A percentile compares a stretch with the other conserved stretches of the same genome.
These are phyloP conservation scores for Quadroppia sp. DNA, from an alignment of 2,888 invertebrate genomes.

Conservation along the genomic window DNA sequence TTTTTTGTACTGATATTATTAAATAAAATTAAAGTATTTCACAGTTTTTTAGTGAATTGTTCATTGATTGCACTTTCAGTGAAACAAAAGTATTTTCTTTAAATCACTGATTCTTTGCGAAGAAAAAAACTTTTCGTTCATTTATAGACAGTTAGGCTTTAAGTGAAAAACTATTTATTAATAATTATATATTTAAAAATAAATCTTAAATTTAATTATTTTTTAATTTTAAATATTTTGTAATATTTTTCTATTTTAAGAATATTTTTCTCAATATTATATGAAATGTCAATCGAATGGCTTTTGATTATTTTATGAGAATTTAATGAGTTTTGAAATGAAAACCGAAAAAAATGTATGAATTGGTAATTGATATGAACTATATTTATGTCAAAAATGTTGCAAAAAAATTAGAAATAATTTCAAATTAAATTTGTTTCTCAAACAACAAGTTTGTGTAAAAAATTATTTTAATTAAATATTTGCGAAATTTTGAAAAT, in stretches of 20 bases:
- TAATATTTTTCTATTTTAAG: conserved; percentile 7
- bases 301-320: background rate
- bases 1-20: background rate
- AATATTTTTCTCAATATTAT: background rate
- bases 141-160: background rate
- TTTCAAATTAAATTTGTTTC: background rate
- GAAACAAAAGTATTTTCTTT: background rate
- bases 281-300: background rate
- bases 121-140: background rate
- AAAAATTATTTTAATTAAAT: no score
- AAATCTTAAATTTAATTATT: no score
- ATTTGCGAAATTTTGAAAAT: no score
- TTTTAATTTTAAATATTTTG: background rate
- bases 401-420: background rate
- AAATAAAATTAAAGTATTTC: conserved; percentile 1
- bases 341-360: no score
- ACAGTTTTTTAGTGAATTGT: background rate
- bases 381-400: background rate
- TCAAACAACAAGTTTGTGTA: no score
- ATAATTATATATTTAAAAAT: background rate
- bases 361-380: background rate
- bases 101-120: background rate
- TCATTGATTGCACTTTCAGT: conserved; percentile 14
- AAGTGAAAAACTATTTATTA: background rate
- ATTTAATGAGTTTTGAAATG: no score